Percentiles rank a stretch among this genome's conserved stretches.
Evolutionary conservation across 1,140 invertebrate species (phyloP).

Genomic region (Apocrypta bakeri): DNA sequence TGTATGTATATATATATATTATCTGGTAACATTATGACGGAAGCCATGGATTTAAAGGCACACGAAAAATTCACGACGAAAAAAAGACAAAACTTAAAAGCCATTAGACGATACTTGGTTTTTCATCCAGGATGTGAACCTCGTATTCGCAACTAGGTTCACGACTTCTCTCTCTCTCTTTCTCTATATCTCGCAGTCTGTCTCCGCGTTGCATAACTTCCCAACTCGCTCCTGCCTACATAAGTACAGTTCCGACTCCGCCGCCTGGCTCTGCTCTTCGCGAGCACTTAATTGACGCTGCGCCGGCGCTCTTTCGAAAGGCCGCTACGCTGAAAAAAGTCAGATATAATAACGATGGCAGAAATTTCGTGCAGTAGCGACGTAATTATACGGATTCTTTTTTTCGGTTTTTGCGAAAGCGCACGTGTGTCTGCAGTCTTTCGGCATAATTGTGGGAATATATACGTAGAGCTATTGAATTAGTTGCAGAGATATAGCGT

Average conservation of each 20-base stretch:
- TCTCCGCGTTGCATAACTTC: conserved; percentile 6
- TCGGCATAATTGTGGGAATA: not conserved
- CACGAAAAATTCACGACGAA: not conserved
- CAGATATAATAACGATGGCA: conserved; percentile 7
- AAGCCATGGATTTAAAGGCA: too few relatives aligned
- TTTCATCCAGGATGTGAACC: not conserved
- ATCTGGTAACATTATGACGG: too few relatives aligned
- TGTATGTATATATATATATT: too few relatives aligned
- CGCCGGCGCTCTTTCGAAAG: conserved; percentile 1
- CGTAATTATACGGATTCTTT: not conserved
- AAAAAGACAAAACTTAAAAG: not conserved
- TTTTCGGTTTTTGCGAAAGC: not conserved
- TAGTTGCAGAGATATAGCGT: not conserved
- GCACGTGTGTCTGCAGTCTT: not conserved
- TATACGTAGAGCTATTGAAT: not conserved
- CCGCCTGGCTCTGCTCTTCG: not conserved
- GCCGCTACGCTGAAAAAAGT: not conserved
- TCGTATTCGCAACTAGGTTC: not conserved
- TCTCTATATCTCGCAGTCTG: not conserved
- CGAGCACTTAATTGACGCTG: conserved; percentile 16
- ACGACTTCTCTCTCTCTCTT: not conserved
- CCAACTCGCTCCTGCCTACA: conserved; percentile 3
- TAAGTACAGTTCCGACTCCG: conserved; percentile 11
- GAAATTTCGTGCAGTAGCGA: not conserved
- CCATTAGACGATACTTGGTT: not conserved